These are phyloP conservation scores for Apamea crenata DNA, from an alignment of 2,888 invertebrate genomes.

Conservation along the genomic window DNA sequence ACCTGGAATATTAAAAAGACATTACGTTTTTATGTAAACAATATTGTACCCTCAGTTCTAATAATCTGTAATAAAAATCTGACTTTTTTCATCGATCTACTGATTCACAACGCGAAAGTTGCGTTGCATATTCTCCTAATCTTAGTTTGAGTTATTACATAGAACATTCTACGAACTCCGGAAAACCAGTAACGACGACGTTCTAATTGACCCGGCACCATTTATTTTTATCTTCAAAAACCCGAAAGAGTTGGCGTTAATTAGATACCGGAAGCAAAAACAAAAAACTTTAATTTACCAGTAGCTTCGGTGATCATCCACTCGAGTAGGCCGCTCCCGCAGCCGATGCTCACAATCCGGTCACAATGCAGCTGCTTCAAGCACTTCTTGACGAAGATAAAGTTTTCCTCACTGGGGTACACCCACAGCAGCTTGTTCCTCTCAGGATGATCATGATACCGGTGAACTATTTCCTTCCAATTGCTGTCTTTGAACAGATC, in stretches of 20 bases:
- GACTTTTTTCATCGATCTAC: background rate
- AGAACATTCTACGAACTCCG: constrained; percentile 6
- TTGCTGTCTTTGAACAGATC: constrained; percentile 82
- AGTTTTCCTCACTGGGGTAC: constrained; percentile 92
- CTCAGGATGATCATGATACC: constrained; percentile 87
- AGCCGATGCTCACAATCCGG: constrained; percentile 93
- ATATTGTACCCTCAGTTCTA: background rate
- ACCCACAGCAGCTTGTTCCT: constrained; percentile 93
- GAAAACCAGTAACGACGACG: background rate
- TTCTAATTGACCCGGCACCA: background rate
- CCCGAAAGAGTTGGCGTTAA: background rate
- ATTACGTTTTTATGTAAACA: background rate
- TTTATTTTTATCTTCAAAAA: background rate
- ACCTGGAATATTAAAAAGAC: constrained; percentile 81
- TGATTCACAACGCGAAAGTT: background rate
- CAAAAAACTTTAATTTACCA: constrained; percentile 83
- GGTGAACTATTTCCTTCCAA: constrained; percentile 87
- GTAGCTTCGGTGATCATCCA: constrained; percentile 93
- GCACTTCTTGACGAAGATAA: constrained; percentile 89
- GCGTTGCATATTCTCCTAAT: background rate
- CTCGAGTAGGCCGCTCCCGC: constrained; percentile 95
- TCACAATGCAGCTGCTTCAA: constrained; percentile 84
- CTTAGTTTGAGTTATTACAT: background rate
- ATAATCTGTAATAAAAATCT: background rate
- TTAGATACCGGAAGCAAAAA: background rate